A percentile compares a stretch with the other conserved stretches of the same genome.
These are phyloP conservation scores for Chymomyza caudatula DNA, from an alignment of 2,888 invertebrate genomes.

Conservation along the genomic window DNA sequence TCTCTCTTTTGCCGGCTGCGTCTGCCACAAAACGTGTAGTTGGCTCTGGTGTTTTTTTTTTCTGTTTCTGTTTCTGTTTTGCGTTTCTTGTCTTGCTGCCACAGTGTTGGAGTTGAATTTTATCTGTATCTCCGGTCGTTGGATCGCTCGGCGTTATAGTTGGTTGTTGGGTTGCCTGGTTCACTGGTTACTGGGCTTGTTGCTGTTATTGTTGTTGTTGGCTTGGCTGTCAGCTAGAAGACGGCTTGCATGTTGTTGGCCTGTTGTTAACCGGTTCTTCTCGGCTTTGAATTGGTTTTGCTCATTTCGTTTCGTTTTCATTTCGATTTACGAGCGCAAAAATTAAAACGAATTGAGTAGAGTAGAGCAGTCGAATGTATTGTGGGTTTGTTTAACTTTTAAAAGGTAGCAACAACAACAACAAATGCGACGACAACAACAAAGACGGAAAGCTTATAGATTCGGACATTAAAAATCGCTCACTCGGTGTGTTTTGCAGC, in stretches of 20 bases:
- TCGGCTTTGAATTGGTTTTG: neutral
- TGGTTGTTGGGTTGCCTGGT: slow-evolving; percentile 4
- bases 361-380: slow-evolving; percentile 24
- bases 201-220: slow-evolving; percentile 35
- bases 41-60: slow-evolving; percentile 31
- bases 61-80: neutral
- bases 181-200: slow-evolving; percentile 7
- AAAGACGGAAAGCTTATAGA: neutral
- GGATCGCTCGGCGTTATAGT: slow-evolving; percentile 20
- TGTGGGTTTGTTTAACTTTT: neutral
- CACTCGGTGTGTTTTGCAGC: neutral
- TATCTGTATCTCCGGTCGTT: neutral
- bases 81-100: neutral
- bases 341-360: slow-evolving; percentile 62
- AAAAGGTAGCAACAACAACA: neutral
- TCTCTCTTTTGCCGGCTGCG: slow-evolving; percentile 51
- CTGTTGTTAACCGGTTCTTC: slow-evolving; percentile 7
- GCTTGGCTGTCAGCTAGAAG: neutral
- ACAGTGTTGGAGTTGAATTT: neutral
- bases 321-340: slow-evolving; percentile 70
- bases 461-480: neutral
- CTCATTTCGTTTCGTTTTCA: slow-evolving; percentile 65
- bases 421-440: neutral
- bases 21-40: slow-evolving; percentile 68
- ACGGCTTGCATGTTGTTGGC: slow-evolving; percentile 7